These are phyloP conservation scores for Cyanoderma ruficeps DNA, from an alignment of 2,113 vertebrate species.

Conservation along the genomic window DNA sequence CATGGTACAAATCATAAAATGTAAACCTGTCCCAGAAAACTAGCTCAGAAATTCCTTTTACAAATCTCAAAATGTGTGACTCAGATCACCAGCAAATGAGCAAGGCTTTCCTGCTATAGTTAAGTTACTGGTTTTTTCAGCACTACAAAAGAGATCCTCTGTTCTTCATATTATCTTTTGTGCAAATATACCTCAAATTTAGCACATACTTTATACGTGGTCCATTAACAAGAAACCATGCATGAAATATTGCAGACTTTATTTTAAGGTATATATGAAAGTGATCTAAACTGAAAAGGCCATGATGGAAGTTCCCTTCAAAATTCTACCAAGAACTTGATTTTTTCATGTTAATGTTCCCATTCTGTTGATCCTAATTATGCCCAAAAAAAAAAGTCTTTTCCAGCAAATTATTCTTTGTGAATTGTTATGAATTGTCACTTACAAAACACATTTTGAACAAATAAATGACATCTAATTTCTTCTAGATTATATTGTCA, in stretches of 20 bases:
- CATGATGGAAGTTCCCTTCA: background rate
- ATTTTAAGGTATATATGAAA: background rate
- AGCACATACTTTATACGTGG: background rate
- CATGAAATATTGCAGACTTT: background rate
- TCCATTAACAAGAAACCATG: background rate
- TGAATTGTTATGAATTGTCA: background rate
- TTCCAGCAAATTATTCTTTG: background rate
- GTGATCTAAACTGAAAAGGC: background rate
- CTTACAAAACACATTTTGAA: background rate
- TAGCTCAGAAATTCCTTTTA: background rate
- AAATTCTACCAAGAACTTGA: background rate
- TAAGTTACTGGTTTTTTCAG: background rate
- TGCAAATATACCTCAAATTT: background rate
- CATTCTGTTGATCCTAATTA: background rate
- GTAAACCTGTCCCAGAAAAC: background rate
- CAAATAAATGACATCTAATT: background rate
- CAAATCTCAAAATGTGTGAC: background rate
- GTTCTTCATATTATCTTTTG: background rate
- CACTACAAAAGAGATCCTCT: background rate
- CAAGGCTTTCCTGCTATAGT: background rate
- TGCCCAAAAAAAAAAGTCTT: background rate
- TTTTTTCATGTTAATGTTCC: background rate
- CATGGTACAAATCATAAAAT: background rate
- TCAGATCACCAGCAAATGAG: background rate
- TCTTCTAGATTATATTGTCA: background rate